A percentile compares a stretch with the other conserved stretches of the same genome.
Evolutionary conservation across 2,113 vertebrate species (phyloP).

Genomic region (Dasypus novemcinctus): DNA sequence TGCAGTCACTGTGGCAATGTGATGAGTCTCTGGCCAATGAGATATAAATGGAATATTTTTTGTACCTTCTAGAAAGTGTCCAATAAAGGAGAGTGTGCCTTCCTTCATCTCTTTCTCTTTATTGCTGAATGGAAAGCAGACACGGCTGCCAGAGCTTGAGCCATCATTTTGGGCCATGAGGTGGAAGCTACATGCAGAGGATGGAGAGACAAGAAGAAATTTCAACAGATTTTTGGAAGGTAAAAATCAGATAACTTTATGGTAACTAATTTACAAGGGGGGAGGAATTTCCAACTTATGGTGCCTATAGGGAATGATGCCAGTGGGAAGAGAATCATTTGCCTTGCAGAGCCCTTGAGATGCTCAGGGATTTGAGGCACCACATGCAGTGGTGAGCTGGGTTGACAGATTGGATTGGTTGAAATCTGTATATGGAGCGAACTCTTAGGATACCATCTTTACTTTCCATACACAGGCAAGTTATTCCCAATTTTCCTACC

Average conservation of each 20-base stretch:
- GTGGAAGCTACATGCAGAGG: not conserved
- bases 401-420: not conserved
- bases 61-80: not conserved
- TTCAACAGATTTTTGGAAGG: not conserved
- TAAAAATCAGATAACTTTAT: not conserved
- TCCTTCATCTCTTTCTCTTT: not conserved
- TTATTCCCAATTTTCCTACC: not conserved
- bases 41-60: not conserved
- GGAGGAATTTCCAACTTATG: not conserved
- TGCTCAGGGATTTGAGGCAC: not conserved
- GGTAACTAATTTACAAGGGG: not conserved
- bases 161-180: too few relatives aligned
- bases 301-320: not conserved
- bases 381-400: accelerated
- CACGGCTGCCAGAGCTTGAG: not conserved
- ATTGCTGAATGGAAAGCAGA: not conserved
- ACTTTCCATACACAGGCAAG: not conserved
- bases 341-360: not conserved
- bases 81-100: too few relatives aligned
- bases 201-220: not conserved
- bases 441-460: not conserved
- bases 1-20: not conserved
- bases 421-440: not conserved
- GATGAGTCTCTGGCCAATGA: not conserved
- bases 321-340: not conserved